Base-by-base conservation (phyloP, 2,113 vertebrate species). In the Opisthocomus hoazin region DNA sequence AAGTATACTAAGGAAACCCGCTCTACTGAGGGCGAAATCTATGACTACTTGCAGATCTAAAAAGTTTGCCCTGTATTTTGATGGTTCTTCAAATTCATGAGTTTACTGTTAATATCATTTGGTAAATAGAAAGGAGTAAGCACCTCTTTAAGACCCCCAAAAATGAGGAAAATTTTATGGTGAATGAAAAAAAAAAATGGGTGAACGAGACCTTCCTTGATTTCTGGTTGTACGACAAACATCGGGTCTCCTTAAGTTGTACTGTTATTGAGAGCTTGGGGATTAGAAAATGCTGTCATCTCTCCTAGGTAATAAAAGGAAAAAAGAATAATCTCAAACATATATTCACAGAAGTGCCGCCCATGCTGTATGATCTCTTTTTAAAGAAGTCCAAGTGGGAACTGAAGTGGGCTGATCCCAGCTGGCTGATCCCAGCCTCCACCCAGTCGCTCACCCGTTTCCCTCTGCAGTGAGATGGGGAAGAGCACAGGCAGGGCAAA, bases 401-500 rank as follows among this genome's bases (percentile, higher is more conserved):
- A 21, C 11, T 58, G 9, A 8, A 51, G 24, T 22, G 37, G 45
- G 12, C 9, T 69, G 18, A 56, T 46, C 6, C 9, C 26, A 68
- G 7, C 6, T 53, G 9, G 5, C 9, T 30, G 15, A 5, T 48
- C n/a, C n/a, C 29, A 66, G 60, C 9, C 8, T 90, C 10, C 11
- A 84, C 6, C 4, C 23, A 32, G 9, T 24, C 0, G 2, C 26
- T 64, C 0, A 5, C 9, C 63, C 24, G 8, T 74, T 51, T 26
- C 11, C 6, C 8, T 11, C 2, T n/a, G n/a, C 32, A 46, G 16
- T 1, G 20, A 53, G 41, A 53, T 1, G 0, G 2, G 1, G 0
- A 2, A 41, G 15, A 58, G 6, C 43, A 77, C 1, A 64, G 8
- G 20, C 68, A 75, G 12, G 10, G 2, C 2, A 61, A 68, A 84